Evolutionary conservation across 2,113 vertebrate species (phyloP).

Genomic region (Tympanuchus pallidicinctus): DNA sequence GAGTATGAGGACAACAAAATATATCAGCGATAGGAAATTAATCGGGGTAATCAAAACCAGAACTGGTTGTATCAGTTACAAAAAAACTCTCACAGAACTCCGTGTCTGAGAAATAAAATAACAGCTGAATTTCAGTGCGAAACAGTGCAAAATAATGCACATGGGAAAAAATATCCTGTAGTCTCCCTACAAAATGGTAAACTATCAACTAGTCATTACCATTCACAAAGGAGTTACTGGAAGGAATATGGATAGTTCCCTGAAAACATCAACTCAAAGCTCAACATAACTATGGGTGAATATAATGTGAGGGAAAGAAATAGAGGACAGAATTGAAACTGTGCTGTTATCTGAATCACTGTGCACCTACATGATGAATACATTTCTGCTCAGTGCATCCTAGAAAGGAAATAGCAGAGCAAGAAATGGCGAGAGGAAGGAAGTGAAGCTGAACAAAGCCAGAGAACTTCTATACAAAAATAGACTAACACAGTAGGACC

Average conservation of each 20-base stretch:
- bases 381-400: background rate
- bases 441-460: background rate
- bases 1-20: background rate
- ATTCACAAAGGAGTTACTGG: rapidly evolving
- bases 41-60: background rate
- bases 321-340: background rate
- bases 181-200: rapidly evolving
- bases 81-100: background rate
- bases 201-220: background rate
- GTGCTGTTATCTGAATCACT: background rate
- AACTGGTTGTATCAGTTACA: background rate
- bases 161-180: rapidly evolving
- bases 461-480: background rate
- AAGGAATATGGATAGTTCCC: background rate
- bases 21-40: background rate
- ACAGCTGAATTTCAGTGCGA: background rate
- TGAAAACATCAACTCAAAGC: background rate
- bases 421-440: background rate
- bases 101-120: rapidly evolving
- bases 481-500: rapidly evolving
- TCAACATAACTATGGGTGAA: background rate
- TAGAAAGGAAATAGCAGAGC: rapidly evolving
- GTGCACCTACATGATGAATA: background rate
- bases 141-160: background rate
- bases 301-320: background rate